Percentiles rank a stretch among this genome's conserved stretches.
Evolutionary conservation across 2,113 vertebrate species (phyloP).

Genomic region (Corythornis madagascariensis): DNA sequence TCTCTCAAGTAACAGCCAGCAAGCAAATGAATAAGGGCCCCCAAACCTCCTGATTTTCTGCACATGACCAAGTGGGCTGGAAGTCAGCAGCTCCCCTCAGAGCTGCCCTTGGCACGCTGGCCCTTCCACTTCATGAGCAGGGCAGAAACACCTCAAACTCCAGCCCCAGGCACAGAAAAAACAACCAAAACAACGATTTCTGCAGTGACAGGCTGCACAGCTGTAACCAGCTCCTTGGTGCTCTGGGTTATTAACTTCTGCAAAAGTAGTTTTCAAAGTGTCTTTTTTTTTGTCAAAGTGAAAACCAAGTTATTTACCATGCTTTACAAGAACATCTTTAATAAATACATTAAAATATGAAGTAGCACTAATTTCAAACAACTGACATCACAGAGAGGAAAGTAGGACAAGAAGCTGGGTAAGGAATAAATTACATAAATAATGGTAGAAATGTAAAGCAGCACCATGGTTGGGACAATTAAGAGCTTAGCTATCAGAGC

Average conservation of each 20-base stretch:
- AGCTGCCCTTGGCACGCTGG: neutral
- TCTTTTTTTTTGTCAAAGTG: neutral
- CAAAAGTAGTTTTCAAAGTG: neutral
- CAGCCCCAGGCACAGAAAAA: neutral
- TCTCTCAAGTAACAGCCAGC: neutral
- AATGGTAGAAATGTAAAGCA: neutral
- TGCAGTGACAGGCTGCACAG: neutral
- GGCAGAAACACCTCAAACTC: neutral
- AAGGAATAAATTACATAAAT: neutral
- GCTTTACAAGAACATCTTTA: neutral
- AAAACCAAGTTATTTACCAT: neutral
- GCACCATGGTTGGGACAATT: accelerated
- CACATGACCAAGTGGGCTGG: accelerated
- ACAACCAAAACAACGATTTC: no score
- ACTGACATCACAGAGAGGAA: neutral
- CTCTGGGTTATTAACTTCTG: neutral
- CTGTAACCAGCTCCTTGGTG: neutral
- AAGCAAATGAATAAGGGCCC: accelerated
- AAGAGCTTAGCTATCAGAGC: neutral
- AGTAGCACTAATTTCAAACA: neutral
- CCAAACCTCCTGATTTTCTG: neutral
- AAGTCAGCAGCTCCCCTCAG: accelerated
- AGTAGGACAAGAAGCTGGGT: neutral
- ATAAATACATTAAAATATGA: neutral
- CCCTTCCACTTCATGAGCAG: neutral